phyloP scores from a whole-genome alignment of 2,113 vertebrate species.

The Pelecanus crispus region DNA sequence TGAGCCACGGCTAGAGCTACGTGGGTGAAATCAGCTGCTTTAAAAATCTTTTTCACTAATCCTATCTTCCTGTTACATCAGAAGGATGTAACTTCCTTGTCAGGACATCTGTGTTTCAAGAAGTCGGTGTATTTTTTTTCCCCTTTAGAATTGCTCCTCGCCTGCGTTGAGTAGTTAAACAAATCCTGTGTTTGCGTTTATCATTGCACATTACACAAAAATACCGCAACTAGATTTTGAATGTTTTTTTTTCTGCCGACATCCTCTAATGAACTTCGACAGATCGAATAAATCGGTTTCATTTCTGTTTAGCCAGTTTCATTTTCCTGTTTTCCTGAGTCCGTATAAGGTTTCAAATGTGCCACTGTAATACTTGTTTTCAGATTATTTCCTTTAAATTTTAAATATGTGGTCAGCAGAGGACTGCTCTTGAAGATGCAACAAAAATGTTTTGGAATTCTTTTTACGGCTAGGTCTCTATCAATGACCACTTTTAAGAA shows the following conservation, averaged over 20 bases:
- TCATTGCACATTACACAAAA: neutral
- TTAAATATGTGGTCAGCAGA: neutral
- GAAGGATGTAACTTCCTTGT: neutral
- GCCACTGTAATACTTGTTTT: neutral
- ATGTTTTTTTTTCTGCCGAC: neutral
- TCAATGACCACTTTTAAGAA: neutral
- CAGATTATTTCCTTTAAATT: neutral
- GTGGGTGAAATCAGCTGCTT: neutral
- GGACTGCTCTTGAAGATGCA: neutral
- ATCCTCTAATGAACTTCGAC: neutral
- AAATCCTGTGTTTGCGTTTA: accelerated
- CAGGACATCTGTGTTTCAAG: neutral
- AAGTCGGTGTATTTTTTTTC: neutral
- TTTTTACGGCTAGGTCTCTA: neutral
- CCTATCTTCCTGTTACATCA: neutral
- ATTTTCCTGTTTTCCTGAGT: neutral
- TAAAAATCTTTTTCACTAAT: accelerated
- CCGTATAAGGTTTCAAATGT: neutral
- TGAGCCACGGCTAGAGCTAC: accelerated
- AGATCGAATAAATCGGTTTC: neutral
- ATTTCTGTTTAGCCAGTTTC: neutral
- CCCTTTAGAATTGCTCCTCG: neutral
- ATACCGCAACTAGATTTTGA: neutral
- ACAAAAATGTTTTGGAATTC: neutral
- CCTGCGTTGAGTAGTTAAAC: neutral